phyloP scores from a whole-genome alignment of 2,888 invertebrate genomes.

The Omphaloscelis lunosa region DNA sequence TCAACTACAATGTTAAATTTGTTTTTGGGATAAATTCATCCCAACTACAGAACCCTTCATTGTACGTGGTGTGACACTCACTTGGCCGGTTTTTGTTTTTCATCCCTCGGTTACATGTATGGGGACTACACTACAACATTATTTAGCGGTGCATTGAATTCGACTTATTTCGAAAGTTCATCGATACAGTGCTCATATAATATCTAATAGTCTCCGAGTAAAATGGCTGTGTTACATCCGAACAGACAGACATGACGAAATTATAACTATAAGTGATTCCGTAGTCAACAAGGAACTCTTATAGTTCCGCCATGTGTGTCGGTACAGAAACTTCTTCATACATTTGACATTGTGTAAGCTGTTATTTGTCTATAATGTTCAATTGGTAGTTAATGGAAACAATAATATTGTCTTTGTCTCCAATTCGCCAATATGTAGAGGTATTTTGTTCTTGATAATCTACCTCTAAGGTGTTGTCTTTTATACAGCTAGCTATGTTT shows the following conservation, averaged over 20 bases:
- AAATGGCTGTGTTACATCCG: background rate
- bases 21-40: no score
- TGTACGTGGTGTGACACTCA: no score
- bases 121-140: background rate
- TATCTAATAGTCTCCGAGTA: background rate
- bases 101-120: no score
- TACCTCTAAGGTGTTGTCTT: constrained; percentile 3
- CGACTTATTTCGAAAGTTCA: background rate
- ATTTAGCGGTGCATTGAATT: background rate
- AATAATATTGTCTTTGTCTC: constrained; percentile 3
- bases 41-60: no score
- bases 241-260: background rate
- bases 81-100: no score
- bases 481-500: background rate
- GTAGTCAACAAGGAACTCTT: no score
- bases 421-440: background rate
- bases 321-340: background rate
- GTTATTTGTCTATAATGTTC: background rate
- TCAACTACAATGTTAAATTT: no score
- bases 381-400: constrained; percentile 20
- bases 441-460: background rate
- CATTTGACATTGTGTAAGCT: background rate
- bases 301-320: no score
- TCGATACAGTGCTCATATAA: background rate
- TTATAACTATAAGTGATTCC: background rate